Evolutionary conservation across 1,140 invertebrate genomes (phyloP).

Genomic region (Hestina assimilis): DNA sequence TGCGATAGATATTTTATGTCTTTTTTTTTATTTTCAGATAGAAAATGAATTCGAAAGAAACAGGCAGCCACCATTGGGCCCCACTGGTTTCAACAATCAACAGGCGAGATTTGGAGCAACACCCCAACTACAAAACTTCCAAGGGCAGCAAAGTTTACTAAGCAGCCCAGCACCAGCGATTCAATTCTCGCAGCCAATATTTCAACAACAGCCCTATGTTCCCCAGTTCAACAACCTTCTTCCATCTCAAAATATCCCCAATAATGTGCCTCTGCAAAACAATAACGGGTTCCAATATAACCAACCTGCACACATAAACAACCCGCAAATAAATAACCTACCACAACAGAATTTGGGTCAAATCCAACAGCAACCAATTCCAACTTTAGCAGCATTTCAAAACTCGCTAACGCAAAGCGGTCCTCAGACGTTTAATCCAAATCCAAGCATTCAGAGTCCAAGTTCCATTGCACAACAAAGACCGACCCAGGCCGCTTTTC

Average conservation of each 20-base stretch:
- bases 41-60: conserved; percentile 73
- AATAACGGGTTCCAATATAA: conserved; percentile 57
- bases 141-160: conserved; percentile 37
- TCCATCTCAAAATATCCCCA: conserved; percentile 49
- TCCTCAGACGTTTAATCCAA: conserved; percentile 45
- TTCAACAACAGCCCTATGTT: conserved; percentile 55
- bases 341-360: conserved; percentile 52
- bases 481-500: conserved; percentile 67
- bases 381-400: conserved; percentile 57
- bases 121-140: conserved; percentile 62
- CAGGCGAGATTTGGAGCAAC: conserved; percentile 67
- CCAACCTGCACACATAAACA: conserved; percentile 40
- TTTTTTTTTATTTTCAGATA: conserved; percentile 56
- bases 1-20: background rate
- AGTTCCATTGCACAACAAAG: conserved; percentile 56
- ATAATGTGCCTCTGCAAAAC: conserved; percentile 42
- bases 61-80: conserved; percentile 52
- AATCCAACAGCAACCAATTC: conserved; percentile 46
- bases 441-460: conserved; percentile 41
- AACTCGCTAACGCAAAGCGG: conserved; percentile 43
- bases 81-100: conserved; percentile 64
- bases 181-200: conserved; percentile 58
- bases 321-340: conserved; percentile 46
- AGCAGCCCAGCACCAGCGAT: conserved; percentile 45
- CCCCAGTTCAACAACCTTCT: conserved; percentile 59